Evolutionary conservation across 2,113 vertebrate species (phyloP).

Genomic region (Campylorhamphus procurvoides): DNA sequence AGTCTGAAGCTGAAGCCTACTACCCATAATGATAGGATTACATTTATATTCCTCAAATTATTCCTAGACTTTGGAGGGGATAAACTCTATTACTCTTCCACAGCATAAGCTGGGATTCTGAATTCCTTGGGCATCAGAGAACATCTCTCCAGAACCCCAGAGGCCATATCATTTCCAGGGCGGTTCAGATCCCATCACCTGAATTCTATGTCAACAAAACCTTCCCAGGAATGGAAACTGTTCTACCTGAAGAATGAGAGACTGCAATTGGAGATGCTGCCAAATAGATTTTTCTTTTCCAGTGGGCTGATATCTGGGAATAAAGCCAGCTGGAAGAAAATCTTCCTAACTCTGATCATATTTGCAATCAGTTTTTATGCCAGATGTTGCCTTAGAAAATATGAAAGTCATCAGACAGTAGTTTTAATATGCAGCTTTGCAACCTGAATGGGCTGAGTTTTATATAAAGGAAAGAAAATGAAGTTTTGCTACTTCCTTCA

Average conservation of each 20-base stretch:
- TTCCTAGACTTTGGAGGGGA: not conserved
- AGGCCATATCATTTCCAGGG: not conserved
- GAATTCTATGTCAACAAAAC: not conserved
- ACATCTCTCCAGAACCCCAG: not conserved
- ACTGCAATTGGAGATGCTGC: conserved; percentile 14
- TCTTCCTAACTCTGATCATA: conserved; percentile 45
- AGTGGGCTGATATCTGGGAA: conserved; percentile 40
- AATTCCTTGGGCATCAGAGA: not conserved
- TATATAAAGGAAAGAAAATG: not conserved
- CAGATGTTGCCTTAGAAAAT: conserved; percentile 60
- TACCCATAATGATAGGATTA: not conserved
- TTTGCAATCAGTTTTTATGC: conserved; percentile 45
- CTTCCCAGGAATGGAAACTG: not conserved
- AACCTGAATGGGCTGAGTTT: not conserved
- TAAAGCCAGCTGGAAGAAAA: conserved; percentile 52
- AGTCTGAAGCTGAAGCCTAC: not conserved
- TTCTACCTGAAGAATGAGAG: not conserved
- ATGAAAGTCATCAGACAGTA: not conserved
- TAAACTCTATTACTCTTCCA: not conserved
- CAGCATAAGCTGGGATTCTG: not conserved
- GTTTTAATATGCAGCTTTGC: conserved; percentile 20
- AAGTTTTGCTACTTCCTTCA: conserved; percentile 11
- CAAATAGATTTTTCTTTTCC: conserved; percentile 18
- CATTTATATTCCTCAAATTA: not conserved
- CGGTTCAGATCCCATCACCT: not conserved